phyloP scores from a whole-genome alignment of 2,888 invertebrate species.

The Prostheceraeus crozeri region DNA sequence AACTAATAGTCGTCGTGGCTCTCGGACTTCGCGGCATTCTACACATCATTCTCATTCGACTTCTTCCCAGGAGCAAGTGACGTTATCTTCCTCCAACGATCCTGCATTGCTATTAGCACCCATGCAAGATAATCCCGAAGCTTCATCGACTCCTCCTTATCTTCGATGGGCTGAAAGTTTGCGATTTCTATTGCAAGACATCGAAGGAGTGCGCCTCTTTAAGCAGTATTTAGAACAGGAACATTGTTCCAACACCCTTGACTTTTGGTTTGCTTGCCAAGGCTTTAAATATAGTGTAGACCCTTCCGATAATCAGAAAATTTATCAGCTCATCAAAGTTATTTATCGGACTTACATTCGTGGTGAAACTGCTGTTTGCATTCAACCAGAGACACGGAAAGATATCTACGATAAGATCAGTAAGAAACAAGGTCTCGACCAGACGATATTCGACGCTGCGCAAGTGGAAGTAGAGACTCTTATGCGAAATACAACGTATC shows the following conservation, averaged over 20 bases:
- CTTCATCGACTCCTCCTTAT: not conserved
- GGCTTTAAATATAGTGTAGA: slow-evolving; percentile 49
- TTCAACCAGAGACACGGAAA: slow-evolving; percentile 72
- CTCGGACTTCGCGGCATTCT: too few species aligned
- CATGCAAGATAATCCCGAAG: too few species aligned
- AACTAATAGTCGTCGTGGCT: too few species aligned
- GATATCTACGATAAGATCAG: slow-evolving; percentile 69
- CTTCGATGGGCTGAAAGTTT: slow-evolving; percentile 72
- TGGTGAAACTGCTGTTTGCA: slow-evolving; percentile 62
- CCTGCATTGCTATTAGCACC: too few species aligned
- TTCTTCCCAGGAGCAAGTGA: too few species aligned
- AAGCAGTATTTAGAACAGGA: slow-evolving; percentile 59
- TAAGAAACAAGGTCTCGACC: slow-evolving; percentile 61
- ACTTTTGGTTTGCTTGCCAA: slow-evolving; percentile 74
- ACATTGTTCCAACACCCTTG: slow-evolving; percentile 45
- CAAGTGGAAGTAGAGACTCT: slow-evolving; percentile 72
- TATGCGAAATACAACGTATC: slow-evolving; percentile 79
- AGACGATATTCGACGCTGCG: slow-evolving; percentile 75
- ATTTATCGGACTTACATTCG: slow-evolving; percentile 61
- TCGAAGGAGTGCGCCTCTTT: slow-evolving; percentile 79
- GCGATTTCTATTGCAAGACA: slow-evolving; percentile 74
- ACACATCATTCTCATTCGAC: too few species aligned
- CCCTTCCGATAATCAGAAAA: slow-evolving; percentile 62
- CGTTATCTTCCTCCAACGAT: too few species aligned
- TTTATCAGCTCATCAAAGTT: slow-evolving; percentile 67